These are phyloP conservation scores for Holotrichia oblita DNA, from an alignment of 1,140 invertebrate genomes.

Conservation along the genomic window DNA sequence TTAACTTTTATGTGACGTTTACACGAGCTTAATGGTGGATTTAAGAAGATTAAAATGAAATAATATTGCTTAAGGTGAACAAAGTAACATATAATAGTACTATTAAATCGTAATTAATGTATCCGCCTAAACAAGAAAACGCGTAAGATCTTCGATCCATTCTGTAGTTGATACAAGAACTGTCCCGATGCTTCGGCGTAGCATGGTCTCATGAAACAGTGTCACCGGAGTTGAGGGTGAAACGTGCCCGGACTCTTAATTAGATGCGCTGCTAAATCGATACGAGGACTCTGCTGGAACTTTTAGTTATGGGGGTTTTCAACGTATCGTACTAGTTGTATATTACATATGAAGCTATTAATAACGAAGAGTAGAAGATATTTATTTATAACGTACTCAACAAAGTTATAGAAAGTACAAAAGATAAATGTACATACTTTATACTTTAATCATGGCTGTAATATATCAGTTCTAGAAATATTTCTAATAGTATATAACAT, in stretches of 20 bases:
- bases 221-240: slow-evolving; percentile 58
- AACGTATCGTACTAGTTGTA: background rate
- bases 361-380: too few species aligned
- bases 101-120: background rate
- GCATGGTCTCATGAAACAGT: slow-evolving; percentile 54
- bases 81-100: background rate
- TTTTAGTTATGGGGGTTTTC: background rate
- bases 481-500: too few species aligned
- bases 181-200: slow-evolving; percentile 11
- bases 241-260: slow-evolving; percentile 59
- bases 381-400: too few species aligned
- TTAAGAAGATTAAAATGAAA: too few species aligned
- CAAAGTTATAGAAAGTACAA: too few species aligned
- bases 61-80: too few species aligned
- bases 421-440: too few species aligned
- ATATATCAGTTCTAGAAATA: too few species aligned
- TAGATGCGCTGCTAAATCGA: slow-evolving; percentile 59
- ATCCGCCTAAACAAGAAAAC: background rate
- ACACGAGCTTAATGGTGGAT: too few species aligned
- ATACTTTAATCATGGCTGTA: too few species aligned
- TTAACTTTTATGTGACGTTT: too few species aligned
- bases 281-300: slow-evolving; percentile 46
- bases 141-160: slow-evolving; percentile 20
- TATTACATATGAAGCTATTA: background rate
- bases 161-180: background rate